Conservation (phyloP, 2,797 vertebrate genomes). For the Xenops minutus region DNA sequence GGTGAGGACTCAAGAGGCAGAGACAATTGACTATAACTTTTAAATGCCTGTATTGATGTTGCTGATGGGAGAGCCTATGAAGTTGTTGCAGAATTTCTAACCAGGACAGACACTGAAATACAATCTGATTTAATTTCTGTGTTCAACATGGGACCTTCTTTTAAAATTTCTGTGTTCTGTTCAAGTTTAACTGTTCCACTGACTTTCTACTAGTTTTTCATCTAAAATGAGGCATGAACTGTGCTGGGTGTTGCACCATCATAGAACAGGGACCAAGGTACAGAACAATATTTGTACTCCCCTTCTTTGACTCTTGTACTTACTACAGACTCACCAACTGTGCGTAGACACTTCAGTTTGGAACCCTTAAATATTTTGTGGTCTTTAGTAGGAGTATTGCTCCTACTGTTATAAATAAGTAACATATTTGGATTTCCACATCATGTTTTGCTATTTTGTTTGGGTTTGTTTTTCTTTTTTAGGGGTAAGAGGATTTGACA, state of each 20-base stretch:
- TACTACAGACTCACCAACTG: not conserved
- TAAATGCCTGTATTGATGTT: not conserved
- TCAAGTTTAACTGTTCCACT: not conserved
- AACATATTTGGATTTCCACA: not conserved
- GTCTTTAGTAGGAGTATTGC: not conserved
- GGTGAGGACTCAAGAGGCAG: not conserved
- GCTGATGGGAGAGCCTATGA: not conserved
- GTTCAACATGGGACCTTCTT: not conserved
- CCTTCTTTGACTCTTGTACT: not conserved
- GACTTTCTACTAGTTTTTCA: not conserved
- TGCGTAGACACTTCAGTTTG: not conserved
- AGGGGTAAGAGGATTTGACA: not conserved
- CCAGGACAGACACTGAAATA: not conserved
- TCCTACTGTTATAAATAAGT: not conserved
- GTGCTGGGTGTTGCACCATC: not conserved
- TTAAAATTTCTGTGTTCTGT: not conserved
- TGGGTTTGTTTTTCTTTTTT: rapidly evolving
- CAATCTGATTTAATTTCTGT: not conserved
- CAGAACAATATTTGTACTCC: too few relatives aligned
- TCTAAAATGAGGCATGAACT: not conserved
- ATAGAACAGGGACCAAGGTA: not conserved
- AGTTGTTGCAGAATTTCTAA: not conserved
- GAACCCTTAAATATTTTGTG: not conserved
- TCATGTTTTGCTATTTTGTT: not conserved
- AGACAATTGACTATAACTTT: not conserved